Conservation (phyloP, 2,113 vertebrate species). For the Clupea harengus region DNA sequence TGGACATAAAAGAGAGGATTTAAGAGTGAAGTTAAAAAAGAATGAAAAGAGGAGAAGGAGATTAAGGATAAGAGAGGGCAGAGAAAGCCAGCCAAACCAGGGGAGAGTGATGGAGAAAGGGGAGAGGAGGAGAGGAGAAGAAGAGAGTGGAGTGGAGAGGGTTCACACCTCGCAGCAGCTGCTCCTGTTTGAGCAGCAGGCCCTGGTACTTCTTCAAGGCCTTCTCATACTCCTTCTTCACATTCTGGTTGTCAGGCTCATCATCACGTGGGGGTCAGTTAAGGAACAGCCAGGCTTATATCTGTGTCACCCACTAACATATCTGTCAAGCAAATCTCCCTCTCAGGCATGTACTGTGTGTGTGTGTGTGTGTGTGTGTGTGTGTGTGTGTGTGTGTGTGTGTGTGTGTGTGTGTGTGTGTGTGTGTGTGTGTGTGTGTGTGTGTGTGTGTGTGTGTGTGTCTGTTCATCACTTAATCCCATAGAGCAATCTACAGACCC, state of each 20-base stretch:
- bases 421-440: no score
- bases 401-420: no score
- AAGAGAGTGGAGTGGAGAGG: neutral
- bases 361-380: neutral
- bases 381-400: neutral
- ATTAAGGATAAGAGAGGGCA: neutral
- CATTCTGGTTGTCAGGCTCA: conserved; percentile 80
- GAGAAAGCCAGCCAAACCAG: neutral
- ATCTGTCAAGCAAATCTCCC: neutral
- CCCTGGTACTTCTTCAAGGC: conserved; percentile 89
- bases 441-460: no score
- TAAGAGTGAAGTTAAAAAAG: no score
- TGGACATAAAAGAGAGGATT: no score
- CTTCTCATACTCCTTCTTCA: conserved; percentile 92
- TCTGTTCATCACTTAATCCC: no score
- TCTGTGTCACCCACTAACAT: neutral
- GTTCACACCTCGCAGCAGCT: conserved; percentile 84
- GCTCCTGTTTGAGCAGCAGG: conserved; percentile 90
- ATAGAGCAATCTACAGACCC: neutral
- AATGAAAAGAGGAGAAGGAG: no score
- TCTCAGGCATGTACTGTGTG: neutral
- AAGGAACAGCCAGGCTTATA: conserved; percentile 60
- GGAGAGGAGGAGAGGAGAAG: neutral
- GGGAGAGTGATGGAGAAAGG: no score
- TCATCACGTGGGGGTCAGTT: conserved; percentile 83